phyloP scores from a whole-genome alignment of 2,113 vertebrate species.

The Vireo altiloquus region DNA sequence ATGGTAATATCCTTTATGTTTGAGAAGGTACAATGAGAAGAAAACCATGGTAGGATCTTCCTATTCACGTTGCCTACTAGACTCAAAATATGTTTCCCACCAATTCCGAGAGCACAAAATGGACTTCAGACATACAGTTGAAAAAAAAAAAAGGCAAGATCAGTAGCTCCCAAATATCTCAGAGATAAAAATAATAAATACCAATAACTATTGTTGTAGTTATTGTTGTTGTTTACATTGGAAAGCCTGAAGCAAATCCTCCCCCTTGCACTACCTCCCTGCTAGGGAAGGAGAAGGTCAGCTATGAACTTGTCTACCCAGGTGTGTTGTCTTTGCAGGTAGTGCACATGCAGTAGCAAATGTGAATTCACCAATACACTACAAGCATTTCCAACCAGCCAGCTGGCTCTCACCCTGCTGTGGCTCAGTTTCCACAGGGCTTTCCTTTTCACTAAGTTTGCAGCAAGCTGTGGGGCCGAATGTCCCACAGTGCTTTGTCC shows the following conservation, averaged over 20 bases:
- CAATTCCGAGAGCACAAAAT: background rate
- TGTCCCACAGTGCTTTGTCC: background rate
- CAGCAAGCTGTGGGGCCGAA: background rate
- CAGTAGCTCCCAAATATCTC: background rate
- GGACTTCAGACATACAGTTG: background rate
- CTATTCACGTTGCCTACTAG: background rate
- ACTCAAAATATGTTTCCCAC: background rate
- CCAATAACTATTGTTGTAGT: background rate
- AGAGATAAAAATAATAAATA: background rate
- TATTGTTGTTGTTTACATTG: background rate
- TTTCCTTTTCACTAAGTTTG: background rate
- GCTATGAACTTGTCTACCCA: background rate
- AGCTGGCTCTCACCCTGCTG: background rate
- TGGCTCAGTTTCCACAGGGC: background rate
- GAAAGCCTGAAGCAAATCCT: background rate
- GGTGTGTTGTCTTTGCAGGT: background rate
- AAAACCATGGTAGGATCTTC: background rate
- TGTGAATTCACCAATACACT: background rate
- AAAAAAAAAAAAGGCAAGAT: background rate
- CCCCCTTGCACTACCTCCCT: background rate
- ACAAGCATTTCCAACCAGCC: background rate
- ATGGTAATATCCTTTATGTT: background rate
- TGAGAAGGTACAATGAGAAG: background rate
- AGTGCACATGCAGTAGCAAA: background rate
- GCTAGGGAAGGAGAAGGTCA: background rate